These are phyloP conservation scores for Zaprionus nigranus DNA, from an alignment of 1,140 invertebrate genomes.

Conservation along the genomic window DNA sequence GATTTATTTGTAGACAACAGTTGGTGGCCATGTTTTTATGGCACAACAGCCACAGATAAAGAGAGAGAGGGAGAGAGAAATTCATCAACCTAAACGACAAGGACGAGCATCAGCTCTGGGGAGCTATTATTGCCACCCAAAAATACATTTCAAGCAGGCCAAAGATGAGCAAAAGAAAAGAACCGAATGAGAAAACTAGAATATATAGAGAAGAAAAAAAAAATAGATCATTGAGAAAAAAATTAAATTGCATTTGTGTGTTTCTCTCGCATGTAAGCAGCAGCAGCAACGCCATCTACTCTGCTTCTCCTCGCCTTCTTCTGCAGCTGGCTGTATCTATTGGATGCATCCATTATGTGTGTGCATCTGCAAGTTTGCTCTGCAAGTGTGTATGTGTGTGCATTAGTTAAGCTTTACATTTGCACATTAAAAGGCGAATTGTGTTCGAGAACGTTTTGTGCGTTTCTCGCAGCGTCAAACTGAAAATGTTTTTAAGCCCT, in stretches of 20 bases:
- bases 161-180: slow-evolving; percentile 60
- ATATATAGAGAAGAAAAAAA: slow-evolving; percentile 15
- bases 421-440: slow-evolving; percentile 82
- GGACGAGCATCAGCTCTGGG: slow-evolving; percentile 60
- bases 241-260: slow-evolving; percentile 83
- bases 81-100: slow-evolving; percentile 78
- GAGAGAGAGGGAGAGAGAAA: slow-evolving; percentile 34
- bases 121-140: slow-evolving; percentile 75
- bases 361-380: slow-evolving; percentile 52
- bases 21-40: slow-evolving; percentile 80
- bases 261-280: slow-evolving; percentile 57
- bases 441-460: slow-evolving; percentile 67
- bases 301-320: slow-evolving; percentile 6
- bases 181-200: slow-evolving; percentile 28
- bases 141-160: slow-evolving; percentile 80
- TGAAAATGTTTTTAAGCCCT: slow-evolving; percentile 64
- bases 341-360: slow-evolving; percentile 73
- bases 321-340: slow-evolving; percentile 45
- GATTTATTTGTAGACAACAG: slow-evolving; percentile 82
- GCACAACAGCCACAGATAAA: slow-evolving; percentile 46
- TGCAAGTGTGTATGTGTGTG: slow-evolving; percentile 39
- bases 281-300: slow-evolving; percentile 47
- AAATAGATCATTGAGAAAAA: slow-evolving; percentile 45
- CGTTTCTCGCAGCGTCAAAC: slow-evolving; percentile 43
- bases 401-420: slow-evolving; percentile 79